Percentiles rank a stretch among this genome's conserved stretches.
phyloP scores from a whole-genome alignment of 2,113 vertebrate species.

The Oceanodroma tethys region DNA sequence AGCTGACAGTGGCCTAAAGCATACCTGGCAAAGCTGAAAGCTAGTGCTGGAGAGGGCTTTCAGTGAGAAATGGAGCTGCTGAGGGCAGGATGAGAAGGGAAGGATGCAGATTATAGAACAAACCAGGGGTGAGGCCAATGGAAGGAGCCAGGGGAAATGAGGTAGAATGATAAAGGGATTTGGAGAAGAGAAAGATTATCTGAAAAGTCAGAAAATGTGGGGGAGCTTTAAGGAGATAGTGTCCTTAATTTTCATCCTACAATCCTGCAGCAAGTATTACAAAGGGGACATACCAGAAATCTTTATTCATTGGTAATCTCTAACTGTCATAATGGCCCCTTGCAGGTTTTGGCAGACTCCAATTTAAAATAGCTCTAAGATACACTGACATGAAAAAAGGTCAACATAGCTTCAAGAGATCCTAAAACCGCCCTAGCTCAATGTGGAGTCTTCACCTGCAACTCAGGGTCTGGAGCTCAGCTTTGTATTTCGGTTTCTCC shows the following conservation, averaged over 20 bases:
- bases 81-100: background rate
- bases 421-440: background rate
- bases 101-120: background rate
- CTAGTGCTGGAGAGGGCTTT: background rate
- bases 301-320: constrained; percentile 20
- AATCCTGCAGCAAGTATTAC: background rate
- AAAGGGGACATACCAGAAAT: background rate
- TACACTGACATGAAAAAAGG: background rate
- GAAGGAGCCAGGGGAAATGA: background rate
- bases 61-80: background rate
- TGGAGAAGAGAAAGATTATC: background rate
- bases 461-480: background rate
- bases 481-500: background rate
- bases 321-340: background rate
- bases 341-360: background rate
- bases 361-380: constrained; percentile 7
- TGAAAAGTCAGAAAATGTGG: constrained; percentile 11
- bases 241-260: constrained; percentile 1
- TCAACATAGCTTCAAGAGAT: background rate
- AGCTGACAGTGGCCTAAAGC: constrained; percentile 41
- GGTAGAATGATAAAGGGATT: background rate
- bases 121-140: background rate
- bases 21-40: background rate
- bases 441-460: background rate
- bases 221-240: background rate